phyloP scores from a whole-genome alignment of 2,113 vertebrate genomes.

The Tachysurus vachellii region DNA sequence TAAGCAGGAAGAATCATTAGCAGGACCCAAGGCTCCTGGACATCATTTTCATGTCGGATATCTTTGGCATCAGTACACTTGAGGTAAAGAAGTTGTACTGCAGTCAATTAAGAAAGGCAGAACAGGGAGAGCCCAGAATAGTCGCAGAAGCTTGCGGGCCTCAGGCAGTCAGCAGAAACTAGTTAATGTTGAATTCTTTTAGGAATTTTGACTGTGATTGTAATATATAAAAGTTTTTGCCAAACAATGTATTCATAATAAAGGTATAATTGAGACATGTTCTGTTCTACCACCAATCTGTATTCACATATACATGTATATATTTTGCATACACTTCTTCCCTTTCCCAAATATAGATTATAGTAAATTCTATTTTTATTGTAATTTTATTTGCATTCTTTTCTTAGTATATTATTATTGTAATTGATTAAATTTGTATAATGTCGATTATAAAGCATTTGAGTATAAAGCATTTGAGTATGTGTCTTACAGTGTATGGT shows the following conservation, averaged over 20 bases:
- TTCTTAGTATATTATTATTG: no score
- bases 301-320: no score
- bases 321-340: no score
- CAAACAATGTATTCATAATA: neutral
- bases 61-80: neutral
- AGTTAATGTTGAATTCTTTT: neutral
- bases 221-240: neutral
- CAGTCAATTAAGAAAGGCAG: slow-evolving; percentile 4
- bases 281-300: no score
- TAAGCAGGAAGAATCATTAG: neutral
- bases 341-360: no score
- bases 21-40: neutral
- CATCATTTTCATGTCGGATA: neutral
- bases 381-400: no score
- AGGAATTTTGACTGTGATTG: neutral
- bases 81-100: slow-evolving; percentile 9
- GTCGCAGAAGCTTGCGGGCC: neutral
- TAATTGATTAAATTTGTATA: no score
- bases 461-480: no score
- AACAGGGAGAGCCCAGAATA: neutral
- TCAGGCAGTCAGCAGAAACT: neutral
- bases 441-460: no score
- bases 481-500: no score
- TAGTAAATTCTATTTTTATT: no score
- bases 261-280: neutral